Evolutionary conservation across 2,113 vertebrate genomes (phyloP), one percentile per base, ranked within the genome.

Genomic region (Burhinus bistriatus): DNA sequence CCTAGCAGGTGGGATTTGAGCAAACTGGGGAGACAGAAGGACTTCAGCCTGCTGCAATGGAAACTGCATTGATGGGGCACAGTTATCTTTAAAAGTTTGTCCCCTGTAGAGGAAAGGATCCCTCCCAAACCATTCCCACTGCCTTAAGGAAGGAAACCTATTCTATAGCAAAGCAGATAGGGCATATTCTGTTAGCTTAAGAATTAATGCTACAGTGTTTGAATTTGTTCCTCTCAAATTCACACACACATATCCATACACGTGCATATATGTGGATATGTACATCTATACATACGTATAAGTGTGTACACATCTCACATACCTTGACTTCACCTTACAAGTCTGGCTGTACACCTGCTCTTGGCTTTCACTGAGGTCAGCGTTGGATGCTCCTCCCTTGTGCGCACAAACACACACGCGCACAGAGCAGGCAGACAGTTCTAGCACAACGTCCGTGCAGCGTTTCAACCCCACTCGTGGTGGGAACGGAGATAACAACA

Each of bases 351-450:
- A 26, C 5, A 5, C 3, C 4, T 10, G 18, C 55, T 52, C 23
- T 66, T 12, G 47, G 42, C 42, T 17, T 36, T 45, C 12, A 1
- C 29, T 32, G 18, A 4, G 70, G 30, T 54, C 62, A 38, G 42
- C 9, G 4, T 0, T 6, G 52, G 78, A 23, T 25, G 38, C 44
- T 57, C 18, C 55, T 34, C 38, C 23, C 42, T 29, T 3, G 7
- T 45, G 15, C 13, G 1, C n/a, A 12, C 57, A 30, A 9, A 2
- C 27, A 10, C 38, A 5, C 0, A 0, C 17, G n/a, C 42, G n/a
- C 40, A 40, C 40, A 40, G 40, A 44, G 36, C 27, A 13, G 49
- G 26, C 83, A 92, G 77, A 12, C 52, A 23, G 26, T 1, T 29
- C 68, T 7, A 10, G 8, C 51, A 12, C 68, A 68, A 3, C 20